A percentile compares a stretch with the other conserved stretches of the same genome.
phyloP scores from a whole-genome alignment of 2,797 vertebrate genomes.

The Eremophila alpestris region DNA sequence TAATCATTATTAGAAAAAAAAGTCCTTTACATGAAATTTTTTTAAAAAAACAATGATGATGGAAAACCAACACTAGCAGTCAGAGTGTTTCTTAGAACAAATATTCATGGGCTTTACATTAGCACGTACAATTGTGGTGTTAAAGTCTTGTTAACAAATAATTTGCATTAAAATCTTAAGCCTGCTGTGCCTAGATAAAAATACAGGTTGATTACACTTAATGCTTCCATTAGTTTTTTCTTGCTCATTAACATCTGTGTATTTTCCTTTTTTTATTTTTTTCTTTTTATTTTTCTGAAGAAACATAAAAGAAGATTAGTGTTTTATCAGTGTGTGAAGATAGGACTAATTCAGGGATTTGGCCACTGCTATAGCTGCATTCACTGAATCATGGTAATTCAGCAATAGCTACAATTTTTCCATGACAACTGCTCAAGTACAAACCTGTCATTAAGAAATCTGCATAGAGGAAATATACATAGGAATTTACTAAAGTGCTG shows the following conservation, averaged over 20 bases:
- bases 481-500: not conserved
- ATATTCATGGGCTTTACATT: not conserved
- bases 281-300: not conserved
- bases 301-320: not conserved
- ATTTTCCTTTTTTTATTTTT: not conserved
- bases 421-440: not conserved
- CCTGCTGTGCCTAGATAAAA: not conserved
- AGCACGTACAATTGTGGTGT: not conserved
- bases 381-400: not conserved
- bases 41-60: not conserved
- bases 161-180: conserved; percentile 9
- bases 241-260: not conserved
- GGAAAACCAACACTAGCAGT: not conserved
- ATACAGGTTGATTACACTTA: not conserved
- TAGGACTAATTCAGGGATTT: not conserved
- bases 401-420: not conserved
- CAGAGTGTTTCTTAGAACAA: not conserved
- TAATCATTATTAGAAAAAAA: not conserved
- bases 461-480: not conserved
- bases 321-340: not conserved
- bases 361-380: not conserved
- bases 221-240: not conserved
- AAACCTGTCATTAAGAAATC: not conserved
- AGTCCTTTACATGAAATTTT: not conserved
- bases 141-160: not conserved